Conservation (phyloP, 2,113 vertebrate genomes). For the Struthio camelus region DNA sequence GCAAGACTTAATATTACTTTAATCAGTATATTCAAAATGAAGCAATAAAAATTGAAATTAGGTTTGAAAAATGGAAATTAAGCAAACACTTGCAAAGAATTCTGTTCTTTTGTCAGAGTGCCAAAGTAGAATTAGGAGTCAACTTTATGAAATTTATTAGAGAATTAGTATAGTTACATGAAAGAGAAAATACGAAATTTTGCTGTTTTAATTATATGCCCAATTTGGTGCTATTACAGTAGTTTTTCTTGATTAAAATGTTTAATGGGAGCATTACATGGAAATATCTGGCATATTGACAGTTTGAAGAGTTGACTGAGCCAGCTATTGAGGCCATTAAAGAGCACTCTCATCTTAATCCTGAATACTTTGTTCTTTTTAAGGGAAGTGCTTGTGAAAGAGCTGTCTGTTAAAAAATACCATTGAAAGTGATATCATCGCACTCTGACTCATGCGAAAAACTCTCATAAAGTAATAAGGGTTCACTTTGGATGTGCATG, state of each 20-base stretch:
- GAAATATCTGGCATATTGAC: slow-evolving; percentile 61
- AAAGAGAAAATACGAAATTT: slow-evolving; percentile 60
- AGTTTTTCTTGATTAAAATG: slow-evolving; percentile 65
- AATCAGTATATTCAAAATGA: slow-evolving; percentile 71
- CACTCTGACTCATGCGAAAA: neutral
- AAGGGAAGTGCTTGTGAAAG: neutral
- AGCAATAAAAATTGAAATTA: slow-evolving; percentile 77
- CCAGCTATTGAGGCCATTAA: slow-evolving; percentile 34
- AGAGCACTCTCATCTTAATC: slow-evolving; percentile 39
- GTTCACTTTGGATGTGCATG: neutral
- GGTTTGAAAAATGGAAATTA: slow-evolving; percentile 67
- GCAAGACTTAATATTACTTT: slow-evolving; percentile 68
- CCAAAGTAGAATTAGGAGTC: slow-evolving; percentile 60
- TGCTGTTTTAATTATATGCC: slow-evolving; percentile 62
- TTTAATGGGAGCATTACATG: slow-evolving; percentile 46
- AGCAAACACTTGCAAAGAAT: slow-evolving; percentile 56
- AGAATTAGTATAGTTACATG: slow-evolving; percentile 52
- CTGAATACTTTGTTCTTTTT: slow-evolving; percentile 36
- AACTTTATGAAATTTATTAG: slow-evolving; percentile 69
- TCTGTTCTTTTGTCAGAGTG: slow-evolving; percentile 66
- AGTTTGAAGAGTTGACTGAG: slow-evolving; percentile 51
- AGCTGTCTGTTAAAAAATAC: neutral
- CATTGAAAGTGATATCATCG: neutral
- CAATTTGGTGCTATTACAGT: slow-evolving; percentile 54
- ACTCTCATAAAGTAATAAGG: neutral